phyloP scores from a whole-genome alignment of 2,113 vertebrate species.

The Vimba vimba region DNA sequence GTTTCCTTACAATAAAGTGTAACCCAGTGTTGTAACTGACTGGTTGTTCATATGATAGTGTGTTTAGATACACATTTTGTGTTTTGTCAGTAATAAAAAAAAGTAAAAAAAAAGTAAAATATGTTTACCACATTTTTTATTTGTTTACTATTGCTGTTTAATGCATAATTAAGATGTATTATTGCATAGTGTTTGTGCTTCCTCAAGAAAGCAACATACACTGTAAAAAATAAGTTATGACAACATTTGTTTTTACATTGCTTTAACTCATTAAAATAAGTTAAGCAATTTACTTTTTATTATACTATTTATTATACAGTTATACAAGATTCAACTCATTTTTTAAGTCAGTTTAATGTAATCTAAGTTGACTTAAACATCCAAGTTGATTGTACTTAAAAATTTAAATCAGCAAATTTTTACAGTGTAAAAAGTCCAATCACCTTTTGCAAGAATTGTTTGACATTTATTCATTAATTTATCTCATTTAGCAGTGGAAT shows the following conservation, averaged over 20 bases:
- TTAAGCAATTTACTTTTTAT: no score
- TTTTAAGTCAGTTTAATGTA: no score
- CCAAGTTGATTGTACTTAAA: no score
- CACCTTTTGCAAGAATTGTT: not conserved
- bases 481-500: not conserved
- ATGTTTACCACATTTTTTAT: not conserved
- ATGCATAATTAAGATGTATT: not conserved
- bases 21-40: not conserved
- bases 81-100: not conserved
- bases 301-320: no score
- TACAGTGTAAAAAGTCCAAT: not conserved
- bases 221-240: no score
- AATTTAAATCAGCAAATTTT: no score
- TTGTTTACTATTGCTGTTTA: not conserved
- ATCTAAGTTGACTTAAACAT: no score
- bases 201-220: not conserved
- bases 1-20: no score
- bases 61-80: not conserved
- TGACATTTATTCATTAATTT: not conserved
- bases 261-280: no score
- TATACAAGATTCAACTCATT: no score
- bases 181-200: not conserved
- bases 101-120: not conserved
- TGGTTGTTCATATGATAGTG: not conserved
- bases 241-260: no score